Conservation (phyloP, 2,113 vertebrate species). For the Cyrtonyx montezumae region DNA sequence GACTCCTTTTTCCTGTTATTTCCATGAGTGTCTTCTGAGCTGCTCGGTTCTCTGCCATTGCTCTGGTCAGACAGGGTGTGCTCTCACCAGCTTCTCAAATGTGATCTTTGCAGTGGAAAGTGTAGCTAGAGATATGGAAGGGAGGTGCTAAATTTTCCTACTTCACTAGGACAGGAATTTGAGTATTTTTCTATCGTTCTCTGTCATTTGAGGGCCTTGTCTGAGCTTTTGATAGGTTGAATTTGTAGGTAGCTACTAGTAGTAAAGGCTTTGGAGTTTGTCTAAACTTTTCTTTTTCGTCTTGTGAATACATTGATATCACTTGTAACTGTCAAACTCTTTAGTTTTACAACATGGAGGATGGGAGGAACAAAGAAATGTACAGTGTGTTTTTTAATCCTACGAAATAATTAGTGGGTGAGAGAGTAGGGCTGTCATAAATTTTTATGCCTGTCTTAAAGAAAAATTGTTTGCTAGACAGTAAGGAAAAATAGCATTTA, state of each 20-base stretch:
- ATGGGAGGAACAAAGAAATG: not conserved
- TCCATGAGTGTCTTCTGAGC: rapidly evolving
- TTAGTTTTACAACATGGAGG: not conserved
- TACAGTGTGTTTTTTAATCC: not conserved
- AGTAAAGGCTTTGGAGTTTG: not conserved
- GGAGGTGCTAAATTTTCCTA: not conserved
- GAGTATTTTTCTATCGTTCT: not conserved
- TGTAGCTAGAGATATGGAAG: not conserved
- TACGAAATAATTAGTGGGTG: not conserved
- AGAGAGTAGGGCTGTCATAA: not conserved
- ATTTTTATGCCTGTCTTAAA: not conserved
- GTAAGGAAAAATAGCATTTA: not conserved
- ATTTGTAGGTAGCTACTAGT: not conserved
- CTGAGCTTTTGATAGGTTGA: not conserved
- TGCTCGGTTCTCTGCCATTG: rapidly evolving
- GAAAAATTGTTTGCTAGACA: not conserved
- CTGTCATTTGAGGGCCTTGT: not conserved
- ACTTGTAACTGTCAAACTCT: not conserved
- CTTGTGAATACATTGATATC: not conserved
- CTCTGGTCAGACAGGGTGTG: rapidly evolving
- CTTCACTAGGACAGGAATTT: not conserved
- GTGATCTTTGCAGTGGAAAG: rapidly evolving
- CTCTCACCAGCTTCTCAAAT: rapidly evolving
- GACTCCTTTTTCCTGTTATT: not conserved
- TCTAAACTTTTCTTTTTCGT: not conserved